phyloP scores from a whole-genome alignment of 2,113 vertebrate genomes.

The Pelecanus crispus region DNA sequence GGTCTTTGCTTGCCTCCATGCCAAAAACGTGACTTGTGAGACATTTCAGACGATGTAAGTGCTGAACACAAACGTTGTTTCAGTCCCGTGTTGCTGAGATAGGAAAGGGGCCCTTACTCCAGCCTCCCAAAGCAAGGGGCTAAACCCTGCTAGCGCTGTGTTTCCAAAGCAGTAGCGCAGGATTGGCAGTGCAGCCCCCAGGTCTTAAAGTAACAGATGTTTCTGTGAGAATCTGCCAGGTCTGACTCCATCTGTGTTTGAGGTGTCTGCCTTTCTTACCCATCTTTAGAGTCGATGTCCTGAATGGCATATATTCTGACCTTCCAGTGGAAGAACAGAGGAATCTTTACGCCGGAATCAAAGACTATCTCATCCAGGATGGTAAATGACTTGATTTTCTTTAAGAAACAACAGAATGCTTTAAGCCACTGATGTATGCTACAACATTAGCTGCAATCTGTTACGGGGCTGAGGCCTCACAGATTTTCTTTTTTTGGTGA shows the following conservation, averaged over 20 bases:
- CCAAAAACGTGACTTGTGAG: background rate
- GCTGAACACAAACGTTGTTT: background rate
- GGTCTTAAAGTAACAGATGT: background rate
- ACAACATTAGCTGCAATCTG: background rate
- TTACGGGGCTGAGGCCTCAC: background rate
- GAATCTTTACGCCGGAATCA: slow-evolving; percentile 18
- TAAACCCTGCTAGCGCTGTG: background rate
- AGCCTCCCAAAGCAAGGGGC: background rate
- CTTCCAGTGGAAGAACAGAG: background rate
- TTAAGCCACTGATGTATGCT: background rate
- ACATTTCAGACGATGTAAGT: slow-evolving; percentile 33
- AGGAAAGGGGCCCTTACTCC: background rate
- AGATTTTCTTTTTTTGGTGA: background rate
- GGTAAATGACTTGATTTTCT: background rate
- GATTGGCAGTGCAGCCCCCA: background rate
- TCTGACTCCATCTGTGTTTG: background rate
- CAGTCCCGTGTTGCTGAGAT: background rate
- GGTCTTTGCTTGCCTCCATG: slow-evolving; percentile 7
- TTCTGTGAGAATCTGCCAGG: background rate
- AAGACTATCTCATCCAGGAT: slow-evolving; percentile 9
- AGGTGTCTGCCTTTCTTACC: background rate
- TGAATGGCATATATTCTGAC: slow-evolving; percentile 31
- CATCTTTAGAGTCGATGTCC: background rate
- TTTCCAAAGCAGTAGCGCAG: background rate
- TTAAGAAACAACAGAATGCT: background rate